A percentile compares a stretch with the other conserved stretches of the same genome.
phyloP scores from a whole-genome alignment of 2,113 vertebrate genomes.

The Podarcis muralis region DNA sequence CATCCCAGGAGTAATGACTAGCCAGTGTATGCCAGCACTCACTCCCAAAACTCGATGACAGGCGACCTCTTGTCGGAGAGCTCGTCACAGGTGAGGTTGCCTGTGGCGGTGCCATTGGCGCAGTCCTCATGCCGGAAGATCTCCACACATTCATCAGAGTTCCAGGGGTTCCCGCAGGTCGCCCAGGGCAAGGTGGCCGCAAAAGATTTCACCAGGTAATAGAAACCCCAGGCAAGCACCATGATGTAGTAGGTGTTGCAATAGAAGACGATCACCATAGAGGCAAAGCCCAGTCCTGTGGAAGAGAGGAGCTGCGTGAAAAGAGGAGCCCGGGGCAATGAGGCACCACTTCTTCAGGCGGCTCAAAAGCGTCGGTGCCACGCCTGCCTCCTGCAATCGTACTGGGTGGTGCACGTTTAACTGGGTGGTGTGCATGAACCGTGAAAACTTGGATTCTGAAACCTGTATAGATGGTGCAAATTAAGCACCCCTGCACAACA shows the following conservation, averaged over 20 bases:
- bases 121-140: constrained; percentile 76
- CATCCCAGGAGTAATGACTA: not conserved
- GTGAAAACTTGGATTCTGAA: not conserved
- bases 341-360: not conserved
- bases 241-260: constrained; percentile 99
- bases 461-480: not conserved
- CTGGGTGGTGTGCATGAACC: not conserved
- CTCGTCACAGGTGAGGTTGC: constrained; percentile 78
- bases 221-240: constrained; percentile 97
- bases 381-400: not conserved
- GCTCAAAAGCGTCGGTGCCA: not conserved
- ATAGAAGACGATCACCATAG: constrained; percentile 99
- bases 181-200: constrained; percentile 93
- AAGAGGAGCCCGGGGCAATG: accelerated
- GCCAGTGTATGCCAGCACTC: constrained; percentile 66
- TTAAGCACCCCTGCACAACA: not conserved
- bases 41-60: constrained; percentile 98
- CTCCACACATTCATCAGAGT: constrained; percentile 88
- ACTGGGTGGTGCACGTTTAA: not conserved
- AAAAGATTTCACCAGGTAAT: constrained; percentile 95
- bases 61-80: constrained; percentile 86
- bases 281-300: constrained; percentile 91
- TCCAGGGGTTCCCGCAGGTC: constrained; percentile 92
- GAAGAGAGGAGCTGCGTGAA: not conserved
- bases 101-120: constrained; percentile 62